Conservation (phyloP, 1,140 invertebrate species). For the Hydropsyche tenuis region DNA sequence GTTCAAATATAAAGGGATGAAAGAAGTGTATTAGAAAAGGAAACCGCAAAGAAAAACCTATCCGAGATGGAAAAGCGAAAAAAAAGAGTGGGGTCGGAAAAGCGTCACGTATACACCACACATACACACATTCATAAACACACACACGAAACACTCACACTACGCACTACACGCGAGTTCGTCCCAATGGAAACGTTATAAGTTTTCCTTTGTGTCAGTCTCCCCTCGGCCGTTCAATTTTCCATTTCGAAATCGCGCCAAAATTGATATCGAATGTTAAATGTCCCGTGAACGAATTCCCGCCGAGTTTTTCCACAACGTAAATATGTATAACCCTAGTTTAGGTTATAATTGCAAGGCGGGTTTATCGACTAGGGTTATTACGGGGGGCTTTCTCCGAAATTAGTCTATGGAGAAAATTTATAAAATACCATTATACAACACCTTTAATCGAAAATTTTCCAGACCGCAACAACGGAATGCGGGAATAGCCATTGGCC, state of each 20-base stretch:
- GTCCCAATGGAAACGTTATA: constrained; percentile 30
- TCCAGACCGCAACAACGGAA: too few species aligned
- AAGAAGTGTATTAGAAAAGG: constrained; percentile 17
- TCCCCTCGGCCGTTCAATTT: constrained; percentile 1
- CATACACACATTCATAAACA: too few species aligned
- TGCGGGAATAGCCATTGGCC: too few species aligned
- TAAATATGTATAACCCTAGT: too few species aligned
- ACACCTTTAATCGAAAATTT: too few species aligned
- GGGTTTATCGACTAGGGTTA: neutral
- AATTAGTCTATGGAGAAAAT: constrained; percentile 1
- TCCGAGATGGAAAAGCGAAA: constrained; percentile 2
- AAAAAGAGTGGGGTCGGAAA: neutral
- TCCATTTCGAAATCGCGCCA: constrained; percentile 10
- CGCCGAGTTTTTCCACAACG: neutral
- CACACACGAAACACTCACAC: too few species aligned
- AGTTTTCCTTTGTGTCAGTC: constrained; percentile 32
- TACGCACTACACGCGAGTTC: neutral
- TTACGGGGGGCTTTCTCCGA: neutral
- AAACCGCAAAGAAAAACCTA: constrained; percentile 18
- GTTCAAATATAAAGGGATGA: constrained; percentile 14
- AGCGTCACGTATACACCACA: neutral
- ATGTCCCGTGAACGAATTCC: neutral
- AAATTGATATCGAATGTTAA: constrained; percentile 31
- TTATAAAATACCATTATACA: too few species aligned
- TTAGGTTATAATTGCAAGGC: too few species aligned